Evolutionary conservation across 2,113 vertebrate species (phyloP), one percentile per base, ranked within the genome.

Genomic region (Felis chaus): DNA sequence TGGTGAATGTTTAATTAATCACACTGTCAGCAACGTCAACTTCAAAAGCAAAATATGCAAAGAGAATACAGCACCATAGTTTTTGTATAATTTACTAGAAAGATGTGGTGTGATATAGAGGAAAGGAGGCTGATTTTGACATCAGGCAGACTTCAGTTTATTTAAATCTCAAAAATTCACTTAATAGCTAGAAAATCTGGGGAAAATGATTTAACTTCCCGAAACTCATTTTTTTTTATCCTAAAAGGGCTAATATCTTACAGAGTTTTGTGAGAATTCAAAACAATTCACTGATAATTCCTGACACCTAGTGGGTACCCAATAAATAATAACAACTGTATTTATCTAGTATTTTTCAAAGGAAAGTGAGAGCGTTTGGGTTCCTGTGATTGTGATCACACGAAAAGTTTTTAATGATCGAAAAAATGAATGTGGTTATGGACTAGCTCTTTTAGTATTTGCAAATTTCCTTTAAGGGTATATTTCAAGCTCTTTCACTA

Each of bases 11-110:
- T 65, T 90, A 55, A 86, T 89, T 94, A 97, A 97, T 76, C 57
- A 78, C 25, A 95, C 74, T 63, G 48, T 57, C 61, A 68, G 45
- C 61, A 94, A 68, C 45, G 41, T 96, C 27, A 29, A 57, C 41
- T 71, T 84, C 89, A 95, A 95, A 76, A 27, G 41, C 63, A 91
- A 91, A 96, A 89, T 82, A 86, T 61, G 53, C 78, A 71, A 98
- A 89, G 86, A 91, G 93, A 93, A 91, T 71, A 89, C 1, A 11
- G 41, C 45, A 61, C 16, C 25, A 68, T 27, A 31, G 4, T 82
- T 89, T 95, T 74, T 83, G 21, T 87, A 78, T n/a, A 50, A 31
- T 73, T 76, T 33, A 83, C 16, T 69, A 23, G 61, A 92, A 91
- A 39, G 3, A 80, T 36, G 39, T n/a, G 6, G 0, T 92, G 4